These are phyloP conservation scores for Drosophila testacea DNA, from an alignment of 2,888 invertebrate species.

Conservation along the genomic window DNA sequence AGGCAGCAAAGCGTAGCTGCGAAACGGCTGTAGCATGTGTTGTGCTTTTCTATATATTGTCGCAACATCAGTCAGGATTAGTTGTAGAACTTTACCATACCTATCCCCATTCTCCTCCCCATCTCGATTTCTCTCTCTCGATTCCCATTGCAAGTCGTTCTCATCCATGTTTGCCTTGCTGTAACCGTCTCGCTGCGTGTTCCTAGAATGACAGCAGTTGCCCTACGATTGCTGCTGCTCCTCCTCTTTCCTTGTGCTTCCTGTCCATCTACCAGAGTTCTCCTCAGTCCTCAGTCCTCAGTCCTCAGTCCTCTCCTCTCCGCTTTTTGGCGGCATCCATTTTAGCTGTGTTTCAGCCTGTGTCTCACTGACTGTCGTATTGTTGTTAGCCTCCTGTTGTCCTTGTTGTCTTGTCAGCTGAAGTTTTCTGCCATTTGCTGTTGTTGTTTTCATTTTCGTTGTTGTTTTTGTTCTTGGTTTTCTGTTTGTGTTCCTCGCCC, in stretches of 20 bases:
- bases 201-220: constrained; percentile 65
- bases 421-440: constrained; percentile 62
- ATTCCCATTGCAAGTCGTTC: constrained; percentile 46
- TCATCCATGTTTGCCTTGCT: constrained; percentile 74
- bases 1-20: constrained; percentile 74
- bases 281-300: too few species aligned
- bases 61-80: constrained; percentile 78
- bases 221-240: constrained; percentile 27
- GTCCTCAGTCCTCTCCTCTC: background rate
- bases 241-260: background rate
- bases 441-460: constrained; percentile 50
- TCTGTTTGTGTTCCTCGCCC: constrained; percentile 59
- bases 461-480: constrained; percentile 62
- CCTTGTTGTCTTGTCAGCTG: constrained; percentile 74
- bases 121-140: background rate
- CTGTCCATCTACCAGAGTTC: constrained; percentile 19
- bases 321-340: constrained; percentile 17
- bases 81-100: constrained; percentile 73
- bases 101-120: constrained; percentile 17
- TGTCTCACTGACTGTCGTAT: constrained; percentile 7
- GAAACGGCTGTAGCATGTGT: constrained; percentile 72
- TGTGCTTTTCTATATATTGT: constrained; percentile 74
- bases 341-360: constrained; percentile 1
- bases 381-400: constrained; percentile 65
- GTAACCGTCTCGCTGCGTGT: constrained; percentile 74